A percentile compares a stretch with the other conserved stretches of the same genome.
phyloP scores from a whole-genome alignment of 1,140 invertebrate species.

The Stratiolaelaps scimitus region DNA sequence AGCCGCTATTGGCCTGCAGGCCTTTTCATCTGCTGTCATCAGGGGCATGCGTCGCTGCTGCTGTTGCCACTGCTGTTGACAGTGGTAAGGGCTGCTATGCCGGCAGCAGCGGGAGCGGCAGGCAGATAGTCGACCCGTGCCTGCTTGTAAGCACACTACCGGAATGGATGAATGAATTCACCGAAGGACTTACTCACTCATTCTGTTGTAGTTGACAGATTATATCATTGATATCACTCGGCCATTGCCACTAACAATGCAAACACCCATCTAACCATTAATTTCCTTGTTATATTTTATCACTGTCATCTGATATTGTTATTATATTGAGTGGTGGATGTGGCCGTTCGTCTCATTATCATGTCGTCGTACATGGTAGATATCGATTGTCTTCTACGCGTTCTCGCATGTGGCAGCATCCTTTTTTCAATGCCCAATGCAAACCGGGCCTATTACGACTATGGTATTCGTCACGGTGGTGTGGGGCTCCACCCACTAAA shows the following conservation, averaged over 20 bases:
- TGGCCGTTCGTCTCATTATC: too few relatives aligned
- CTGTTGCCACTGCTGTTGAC: neutral
- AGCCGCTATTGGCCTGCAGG: neutral
- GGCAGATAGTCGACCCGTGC: neutral
- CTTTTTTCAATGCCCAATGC: too few relatives aligned
- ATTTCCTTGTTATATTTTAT: neutral
- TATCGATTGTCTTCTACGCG: too few relatives aligned
- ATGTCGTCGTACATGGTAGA: too few relatives aligned
- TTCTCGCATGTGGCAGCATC: too few relatives aligned
- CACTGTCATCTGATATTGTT: neutral
- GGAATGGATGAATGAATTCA: neutral
- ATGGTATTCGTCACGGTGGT: too few relatives aligned
- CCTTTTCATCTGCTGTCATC: neutral
- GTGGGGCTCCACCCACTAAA: too few relatives aligned
- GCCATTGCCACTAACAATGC: neutral
- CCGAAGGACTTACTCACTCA: neutral
- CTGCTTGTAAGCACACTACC: neutral
- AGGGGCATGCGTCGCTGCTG: neutral
- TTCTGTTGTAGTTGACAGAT: neutral
- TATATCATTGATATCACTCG: neutral
- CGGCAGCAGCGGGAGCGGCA: neutral
- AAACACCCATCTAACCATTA: neutral
- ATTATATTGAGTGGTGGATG: too few relatives aligned
- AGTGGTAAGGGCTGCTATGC: neutral
- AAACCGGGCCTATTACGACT: too few relatives aligned